Evolutionary conservation across 2,113 vertebrate genomes (phyloP).

Genomic region (Haplotaxodon microlepis): DNA sequence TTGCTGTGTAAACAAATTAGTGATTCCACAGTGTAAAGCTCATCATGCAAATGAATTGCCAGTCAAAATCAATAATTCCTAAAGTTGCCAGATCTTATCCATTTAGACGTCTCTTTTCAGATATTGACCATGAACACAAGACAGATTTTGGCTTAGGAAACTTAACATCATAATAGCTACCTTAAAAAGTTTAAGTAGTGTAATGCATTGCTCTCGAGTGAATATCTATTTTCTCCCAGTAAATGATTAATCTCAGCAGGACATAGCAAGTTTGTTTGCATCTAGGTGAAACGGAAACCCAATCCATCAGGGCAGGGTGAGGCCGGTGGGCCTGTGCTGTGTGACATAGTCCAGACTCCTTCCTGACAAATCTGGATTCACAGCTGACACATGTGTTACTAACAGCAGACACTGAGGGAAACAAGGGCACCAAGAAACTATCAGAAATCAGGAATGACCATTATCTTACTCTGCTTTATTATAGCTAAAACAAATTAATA

Average conservation of each 20-base stretch:
- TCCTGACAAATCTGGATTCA: conserved; percentile 43
- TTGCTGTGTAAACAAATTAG: background rate
- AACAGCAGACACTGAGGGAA: background rate
- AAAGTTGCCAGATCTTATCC: background rate
- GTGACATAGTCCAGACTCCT: conserved; percentile 56
- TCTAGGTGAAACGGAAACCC: conserved; percentile 50
- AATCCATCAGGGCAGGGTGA: conserved; percentile 55
- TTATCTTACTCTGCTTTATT: background rate
- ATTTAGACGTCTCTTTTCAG: background rate
- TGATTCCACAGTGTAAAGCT: background rate
- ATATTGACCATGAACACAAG: conserved; percentile 12
- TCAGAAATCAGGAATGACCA: background rate
- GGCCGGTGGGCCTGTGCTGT: conserved; percentile 58
- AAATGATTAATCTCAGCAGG: conserved; percentile 48
- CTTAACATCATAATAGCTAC: conserved; percentile 17
- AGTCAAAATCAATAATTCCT: conserved; percentile 8
- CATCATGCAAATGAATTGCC: background rate
- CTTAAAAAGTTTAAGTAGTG: conserved; percentile 22
- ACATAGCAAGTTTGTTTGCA: conserved; percentile 51
- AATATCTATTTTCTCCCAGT: conserved; percentile 27
- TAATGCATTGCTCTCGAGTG: conserved; percentile 51
- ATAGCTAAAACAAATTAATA: background rate
- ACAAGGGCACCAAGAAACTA: background rate
- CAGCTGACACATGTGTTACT: conserved; percentile 20
- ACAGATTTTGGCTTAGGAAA: background rate